Evolutionary conservation across 2,113 vertebrate species (phyloP).

Genomic region (Notiomystis cincta): DNA sequence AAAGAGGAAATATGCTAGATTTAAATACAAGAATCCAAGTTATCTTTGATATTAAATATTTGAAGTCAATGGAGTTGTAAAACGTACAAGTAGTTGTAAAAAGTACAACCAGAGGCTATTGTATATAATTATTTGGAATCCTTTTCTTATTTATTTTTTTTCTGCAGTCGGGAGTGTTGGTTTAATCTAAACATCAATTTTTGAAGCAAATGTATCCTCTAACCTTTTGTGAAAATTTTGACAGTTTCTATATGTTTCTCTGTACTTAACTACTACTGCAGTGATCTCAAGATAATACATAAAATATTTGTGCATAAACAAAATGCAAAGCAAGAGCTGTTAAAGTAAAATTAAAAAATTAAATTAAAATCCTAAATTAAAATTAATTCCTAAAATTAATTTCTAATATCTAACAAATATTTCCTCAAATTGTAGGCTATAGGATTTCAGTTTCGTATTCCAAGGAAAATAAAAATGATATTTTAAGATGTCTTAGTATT

Average conservation of each 20-base stretch:
- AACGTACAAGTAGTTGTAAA: not conserved
- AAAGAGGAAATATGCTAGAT: not conserved
- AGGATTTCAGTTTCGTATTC: not conserved
- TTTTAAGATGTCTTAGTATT: not conserved
- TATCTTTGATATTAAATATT: not conserved
- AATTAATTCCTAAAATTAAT: not conserved
- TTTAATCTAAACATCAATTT: not conserved
- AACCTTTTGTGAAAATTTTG: not conserved
- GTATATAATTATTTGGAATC: not conserved
- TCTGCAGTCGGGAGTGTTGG: not conserved
- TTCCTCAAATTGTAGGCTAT: not conserved
- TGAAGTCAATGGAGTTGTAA: not conserved
- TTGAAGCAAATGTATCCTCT: not conserved
- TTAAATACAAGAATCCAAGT: not conserved
- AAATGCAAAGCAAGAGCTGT: not conserved
- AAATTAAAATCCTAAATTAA: not conserved
- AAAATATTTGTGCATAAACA: not conserved
- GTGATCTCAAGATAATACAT: not conserved
- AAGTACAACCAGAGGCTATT: not conserved
- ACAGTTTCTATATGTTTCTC: not conserved
- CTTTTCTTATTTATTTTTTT: not conserved
- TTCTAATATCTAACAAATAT: not conserved
- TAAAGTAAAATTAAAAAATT: not conserved
- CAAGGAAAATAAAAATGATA: not conserved
- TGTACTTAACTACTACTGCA: not conserved